Base-by-base conservation (phyloP, 1,140 invertebrate species). In the Elysia chlorotica region DNA sequence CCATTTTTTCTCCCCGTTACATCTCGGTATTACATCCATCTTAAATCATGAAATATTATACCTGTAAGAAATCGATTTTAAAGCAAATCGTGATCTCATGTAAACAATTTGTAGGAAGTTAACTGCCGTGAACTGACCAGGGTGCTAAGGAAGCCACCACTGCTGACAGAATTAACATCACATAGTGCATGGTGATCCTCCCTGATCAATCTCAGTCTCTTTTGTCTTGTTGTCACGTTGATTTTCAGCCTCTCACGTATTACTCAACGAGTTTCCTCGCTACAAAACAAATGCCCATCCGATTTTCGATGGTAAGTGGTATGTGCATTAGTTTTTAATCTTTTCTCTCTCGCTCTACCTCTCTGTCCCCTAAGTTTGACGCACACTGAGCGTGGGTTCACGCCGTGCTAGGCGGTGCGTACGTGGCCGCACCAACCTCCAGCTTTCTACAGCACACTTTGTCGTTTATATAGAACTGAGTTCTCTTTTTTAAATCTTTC, bases 271-370 rank as follows among this genome's bases (percentile, higher is more conserved):
- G 14, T 17, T 35, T 62, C 37, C 33, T 23, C 17, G 41, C 65
- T 25, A 67, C 65, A 53, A 70, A 70, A 59, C 14, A 48, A n/a
- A n/a, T 14, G 53, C 67, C n/a, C 67, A 70, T 14, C 54, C 67
- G 28, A 70, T 70, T 28, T 70, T 70, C 59, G 56, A 70, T 36
- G 67, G 67, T 70, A 70, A 70, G 67, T 70, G 28, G n/a, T 48
- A 10, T n/a, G n/a, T 48, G 41, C 41, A 38, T 65, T 65, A 41
- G 25, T 65, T 25, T 35, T 65, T 41, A 23, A 41, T 38, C 23
- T 65, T 65, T 28, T 6, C 2, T 28, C 23, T 28, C 6, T 28
- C 2, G 1, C 37, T 63, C 33, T 63, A 17, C 4, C 23, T 63
- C 37, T 28, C 5, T 35, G 35, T 28, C 2, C 10, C 14, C n/a